Evolutionary conservation across 2,888 invertebrate genomes (phyloP).

Genomic region (Clivina fossor): DNA sequence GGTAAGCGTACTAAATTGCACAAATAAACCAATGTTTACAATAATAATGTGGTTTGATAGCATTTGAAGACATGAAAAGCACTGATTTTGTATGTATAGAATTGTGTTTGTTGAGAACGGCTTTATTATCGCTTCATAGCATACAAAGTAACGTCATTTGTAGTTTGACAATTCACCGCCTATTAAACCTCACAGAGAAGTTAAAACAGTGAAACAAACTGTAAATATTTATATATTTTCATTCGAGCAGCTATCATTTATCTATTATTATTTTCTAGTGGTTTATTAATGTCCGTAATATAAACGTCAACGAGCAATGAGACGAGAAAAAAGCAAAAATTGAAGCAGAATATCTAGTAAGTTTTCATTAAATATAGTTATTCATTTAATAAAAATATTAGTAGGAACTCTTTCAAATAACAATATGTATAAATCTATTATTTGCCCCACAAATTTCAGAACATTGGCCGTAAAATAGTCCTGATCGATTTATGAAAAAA

Average conservation of each 20-base stretch:
- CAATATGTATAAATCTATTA: constrained; percentile 79
- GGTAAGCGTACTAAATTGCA: too few species aligned
- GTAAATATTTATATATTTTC: constrained; percentile 57
- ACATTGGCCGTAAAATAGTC: constrained; percentile 73
- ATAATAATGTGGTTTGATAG: too few species aligned
- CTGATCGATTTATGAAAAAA: constrained; percentile 63
- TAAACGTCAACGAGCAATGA: constrained; percentile 89
- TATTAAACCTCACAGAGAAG: constrained; percentile 82
- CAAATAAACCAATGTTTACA: too few species aligned
- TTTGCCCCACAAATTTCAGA: constrained; percentile 81
- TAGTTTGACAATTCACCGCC: constrained; percentile 73
- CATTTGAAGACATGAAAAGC: too few species aligned
- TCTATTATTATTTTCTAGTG: constrained; percentile 63
- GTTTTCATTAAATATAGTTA: constrained; percentile 81
- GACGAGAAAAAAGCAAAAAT: constrained; percentile 91
- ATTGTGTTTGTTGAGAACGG: too few species aligned
- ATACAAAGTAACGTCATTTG: too few species aligned
- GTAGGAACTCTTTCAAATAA: constrained; percentile 61
- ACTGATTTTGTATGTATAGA: too few species aligned
- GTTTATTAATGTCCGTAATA: constrained; percentile 91
- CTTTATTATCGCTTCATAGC: too few species aligned
- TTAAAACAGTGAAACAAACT: constrained; percentile 84
- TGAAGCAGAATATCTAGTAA: constrained; percentile 89
- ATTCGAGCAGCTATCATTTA: too few species aligned
- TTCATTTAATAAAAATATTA: constrained; percentile 62